Percentiles rank a stretch among this genome's conserved stretches.
Evolutionary conservation across 1,140 invertebrate species (phyloP).

Genomic region (Papilio glaucus): DNA sequence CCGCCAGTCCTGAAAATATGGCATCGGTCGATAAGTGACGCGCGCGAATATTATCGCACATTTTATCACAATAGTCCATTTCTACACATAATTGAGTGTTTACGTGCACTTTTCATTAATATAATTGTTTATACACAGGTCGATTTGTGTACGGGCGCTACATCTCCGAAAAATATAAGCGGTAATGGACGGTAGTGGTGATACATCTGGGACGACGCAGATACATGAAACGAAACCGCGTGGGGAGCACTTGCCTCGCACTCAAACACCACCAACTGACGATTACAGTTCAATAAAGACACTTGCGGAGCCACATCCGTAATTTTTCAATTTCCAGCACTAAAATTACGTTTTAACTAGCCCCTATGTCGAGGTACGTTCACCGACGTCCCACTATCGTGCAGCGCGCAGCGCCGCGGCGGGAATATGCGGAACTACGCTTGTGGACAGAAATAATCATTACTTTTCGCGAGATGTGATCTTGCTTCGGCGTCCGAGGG

Average conservation of each 20-base stretch:
- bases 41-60: conserved; percentile 4
- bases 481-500: conserved; percentile 67
- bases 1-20: conserved; percentile 31
- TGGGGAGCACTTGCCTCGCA: conserved; percentile 31
- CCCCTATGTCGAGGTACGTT: conserved; percentile 68
- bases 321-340: conserved; percentile 72
- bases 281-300: conserved; percentile 38
- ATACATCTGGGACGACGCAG: not conserved
- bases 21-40: conserved; percentile 32
- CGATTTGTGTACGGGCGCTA: conserved; percentile 2
- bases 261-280: conserved; percentile 1
- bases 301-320: conserved; percentile 54
- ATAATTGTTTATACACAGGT: conserved; percentile 22
- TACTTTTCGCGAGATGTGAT: conserved; percentile 82
- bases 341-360: conserved; percentile 78
- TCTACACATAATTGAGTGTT: conserved; percentile 29
- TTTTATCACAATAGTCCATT: conserved; percentile 31
- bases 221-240: conserved; percentile 8
- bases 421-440: conserved; percentile 75
- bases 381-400: conserved; percentile 62
- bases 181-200: conserved; percentile 50
- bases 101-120: conserved; percentile 10
- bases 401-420: conserved; percentile 66
- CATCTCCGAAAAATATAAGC: conserved; percentile 30
- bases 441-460: conserved; percentile 81